Conservation (phyloP, 2,797 vertebrate genomes). For the Cyclura pinguis region DNA sequence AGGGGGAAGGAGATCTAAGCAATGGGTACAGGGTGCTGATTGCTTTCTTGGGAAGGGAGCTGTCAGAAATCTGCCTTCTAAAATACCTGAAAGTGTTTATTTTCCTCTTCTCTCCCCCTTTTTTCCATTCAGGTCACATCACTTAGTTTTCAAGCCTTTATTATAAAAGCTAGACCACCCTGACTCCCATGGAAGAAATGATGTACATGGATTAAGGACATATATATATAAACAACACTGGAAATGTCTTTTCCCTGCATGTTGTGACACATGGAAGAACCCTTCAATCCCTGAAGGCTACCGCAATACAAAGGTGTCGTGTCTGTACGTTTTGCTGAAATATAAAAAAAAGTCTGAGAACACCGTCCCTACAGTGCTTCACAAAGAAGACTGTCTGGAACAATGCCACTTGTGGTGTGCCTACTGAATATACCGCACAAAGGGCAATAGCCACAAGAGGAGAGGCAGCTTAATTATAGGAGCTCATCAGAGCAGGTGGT, state of each 20-base stretch:
- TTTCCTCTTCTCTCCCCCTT: neutral
- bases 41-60: too few relatives aligned
- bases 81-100: neutral
- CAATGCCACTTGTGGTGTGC: constrained; percentile 28
- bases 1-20: too few relatives aligned
- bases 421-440: constrained; percentile 60
- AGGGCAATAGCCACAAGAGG: constrained; percentile 68
- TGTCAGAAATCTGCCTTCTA: neutral
- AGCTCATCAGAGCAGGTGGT: constrained; percentile 68
- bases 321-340: constrained; percentile 47
- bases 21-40: too few relatives aligned
- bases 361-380: constrained; percentile 55
- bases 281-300: neutral
- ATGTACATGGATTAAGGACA: neutral
- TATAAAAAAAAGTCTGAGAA: constrained; percentile 33
- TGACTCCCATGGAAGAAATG: neutral
- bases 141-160: neutral
- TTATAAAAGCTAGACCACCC: neutral
- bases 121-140: neutral
- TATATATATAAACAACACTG: neutral
- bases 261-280: neutral
- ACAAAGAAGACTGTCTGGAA: constrained; percentile 63
- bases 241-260: neutral
- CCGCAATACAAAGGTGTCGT: constrained; percentile 9
- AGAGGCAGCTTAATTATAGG: constrained; percentile 67